Conservation (phyloP, 2,113 vertebrate species). For the Bucco capensis region DNA sequence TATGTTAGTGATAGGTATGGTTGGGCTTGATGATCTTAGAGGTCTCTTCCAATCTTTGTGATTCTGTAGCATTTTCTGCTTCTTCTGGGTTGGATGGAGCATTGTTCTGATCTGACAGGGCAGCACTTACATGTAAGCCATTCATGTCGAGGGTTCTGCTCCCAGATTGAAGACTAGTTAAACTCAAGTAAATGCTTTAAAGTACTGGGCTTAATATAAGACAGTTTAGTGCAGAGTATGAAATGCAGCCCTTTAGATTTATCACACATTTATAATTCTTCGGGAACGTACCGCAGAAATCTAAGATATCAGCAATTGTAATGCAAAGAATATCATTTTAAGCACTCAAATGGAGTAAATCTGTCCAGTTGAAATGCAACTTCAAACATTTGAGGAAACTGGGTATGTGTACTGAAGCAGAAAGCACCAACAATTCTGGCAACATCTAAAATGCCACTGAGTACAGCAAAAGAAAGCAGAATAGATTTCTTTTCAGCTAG, state of each 20-base stretch:
- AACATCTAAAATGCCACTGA: background rate
- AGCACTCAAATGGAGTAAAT: accelerated
- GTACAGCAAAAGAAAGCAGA: background rate
- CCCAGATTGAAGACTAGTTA: background rate
- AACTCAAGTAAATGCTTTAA: background rate
- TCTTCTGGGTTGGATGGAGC: background rate
- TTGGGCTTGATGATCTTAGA: too few relatives aligned
- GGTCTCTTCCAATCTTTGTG: too few relatives aligned
- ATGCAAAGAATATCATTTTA: background rate
- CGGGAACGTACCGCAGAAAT: background rate
- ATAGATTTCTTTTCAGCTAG: conserved; percentile 1
- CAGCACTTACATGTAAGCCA: background rate
- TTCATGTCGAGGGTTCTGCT: background rate
- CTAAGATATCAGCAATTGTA: background rate
- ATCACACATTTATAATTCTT: background rate
- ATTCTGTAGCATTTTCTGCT: background rate
- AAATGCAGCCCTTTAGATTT: background rate
- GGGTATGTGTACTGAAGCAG: background rate
- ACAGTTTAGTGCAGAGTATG: background rate
- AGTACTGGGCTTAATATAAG: background rate
- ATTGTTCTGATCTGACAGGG: accelerated
- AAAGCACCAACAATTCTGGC: background rate
- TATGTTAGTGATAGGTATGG: too few relatives aligned
- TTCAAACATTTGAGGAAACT: background rate
- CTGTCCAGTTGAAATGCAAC: background rate